These are phyloP conservation scores for Lemur catta DNA, from an alignment of 2,797 vertebrate species.

Conservation along the genomic window DNA sequence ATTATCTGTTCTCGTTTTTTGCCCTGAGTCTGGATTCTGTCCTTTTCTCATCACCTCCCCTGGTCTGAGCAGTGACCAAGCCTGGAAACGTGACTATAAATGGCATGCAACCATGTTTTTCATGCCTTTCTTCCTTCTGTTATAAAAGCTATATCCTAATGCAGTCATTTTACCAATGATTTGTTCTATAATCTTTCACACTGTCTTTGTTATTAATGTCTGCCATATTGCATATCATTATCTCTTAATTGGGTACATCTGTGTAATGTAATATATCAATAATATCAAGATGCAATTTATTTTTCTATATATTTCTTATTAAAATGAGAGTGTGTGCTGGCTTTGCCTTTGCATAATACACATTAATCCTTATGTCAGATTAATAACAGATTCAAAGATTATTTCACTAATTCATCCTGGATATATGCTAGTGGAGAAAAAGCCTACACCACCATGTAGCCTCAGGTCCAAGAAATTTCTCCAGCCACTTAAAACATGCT, in stretches of 20 bases:
- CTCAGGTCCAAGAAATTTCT: background rate
- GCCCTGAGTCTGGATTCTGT: background rate
- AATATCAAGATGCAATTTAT: slow-evolving; percentile 57
- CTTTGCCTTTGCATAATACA: slow-evolving; percentile 62
- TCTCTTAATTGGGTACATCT: slow-evolving; percentile 43
- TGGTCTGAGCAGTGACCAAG: background rate
- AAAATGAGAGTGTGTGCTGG: slow-evolving; percentile 31
- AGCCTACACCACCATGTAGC: background rate
- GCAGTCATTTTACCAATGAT: slow-evolving; percentile 41
- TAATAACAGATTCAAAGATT: background rate
- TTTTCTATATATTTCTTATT: slow-evolving; percentile 44
- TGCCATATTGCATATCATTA: slow-evolving; percentile 22
- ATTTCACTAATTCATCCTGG: background rate
- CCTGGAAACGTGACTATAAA: background rate
- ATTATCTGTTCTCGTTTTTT: background rate
- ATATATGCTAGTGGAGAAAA: background rate
- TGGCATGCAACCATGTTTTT: background rate
- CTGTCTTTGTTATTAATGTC: slow-evolving; percentile 42
- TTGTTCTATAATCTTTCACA: slow-evolving; percentile 34
- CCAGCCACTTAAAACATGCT: background rate
- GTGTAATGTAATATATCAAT: slow-evolving; percentile 28
- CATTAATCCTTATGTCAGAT: background rate
- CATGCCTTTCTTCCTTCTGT: slow-evolving; percentile 35
- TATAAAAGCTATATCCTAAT: slow-evolving; percentile 29
- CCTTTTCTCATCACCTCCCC: background rate